Evolutionary conservation across 2,888 invertebrate species (phyloP).

Genomic region (Amiota minor): DNA sequence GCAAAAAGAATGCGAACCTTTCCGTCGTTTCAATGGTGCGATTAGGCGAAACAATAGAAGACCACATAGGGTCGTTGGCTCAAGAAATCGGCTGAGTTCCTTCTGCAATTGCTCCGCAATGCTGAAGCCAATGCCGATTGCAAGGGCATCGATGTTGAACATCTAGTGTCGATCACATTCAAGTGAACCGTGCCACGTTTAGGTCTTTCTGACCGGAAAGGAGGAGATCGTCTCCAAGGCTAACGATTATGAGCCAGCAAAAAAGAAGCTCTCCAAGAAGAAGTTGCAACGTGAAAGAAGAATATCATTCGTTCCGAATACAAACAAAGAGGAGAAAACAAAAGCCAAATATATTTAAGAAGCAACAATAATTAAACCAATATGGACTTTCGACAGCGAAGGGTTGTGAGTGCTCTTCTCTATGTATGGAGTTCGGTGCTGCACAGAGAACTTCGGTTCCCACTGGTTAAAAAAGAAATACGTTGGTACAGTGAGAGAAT

Average conservation of each 20-base stretch:
- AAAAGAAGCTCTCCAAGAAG: slow-evolving; percentile 98
- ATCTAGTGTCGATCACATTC: slow-evolving; percentile 97
- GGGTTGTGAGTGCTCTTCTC: no score
- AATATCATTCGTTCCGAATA: slow-evolving; percentile 85
- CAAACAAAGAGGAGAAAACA: slow-evolving; percentile 29
- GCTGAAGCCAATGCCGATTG: slow-evolving; percentile 99
- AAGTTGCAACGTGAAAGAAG: slow-evolving; percentile 93
- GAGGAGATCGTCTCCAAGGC: slow-evolving; percentile 94
- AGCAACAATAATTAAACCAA: no score
- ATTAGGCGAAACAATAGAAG: slow-evolving; percentile 96
- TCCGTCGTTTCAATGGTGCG: slow-evolving; percentile 96
- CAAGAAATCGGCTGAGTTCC: slow-evolving; percentile 98
- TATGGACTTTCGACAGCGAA: no score
- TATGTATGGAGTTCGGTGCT: no score
- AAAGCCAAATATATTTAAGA: neutral
- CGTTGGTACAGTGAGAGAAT: no score
- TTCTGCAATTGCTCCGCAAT: slow-evolving; percentile 95
- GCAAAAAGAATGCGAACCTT: slow-evolving; percentile 98
- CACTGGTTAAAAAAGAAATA: no score
- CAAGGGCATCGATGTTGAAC: slow-evolving; percentile 97
- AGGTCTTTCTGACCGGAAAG: slow-evolving; percentile 96
- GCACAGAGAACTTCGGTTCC: no score
- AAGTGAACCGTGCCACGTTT: slow-evolving; percentile 98
- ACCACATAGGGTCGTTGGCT: slow-evolving; percentile 99
- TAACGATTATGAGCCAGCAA: slow-evolving; percentile 87